Evolutionary conservation across 2,113 vertebrate species (phyloP).

Genomic region (Caranx melampygus): DNA sequence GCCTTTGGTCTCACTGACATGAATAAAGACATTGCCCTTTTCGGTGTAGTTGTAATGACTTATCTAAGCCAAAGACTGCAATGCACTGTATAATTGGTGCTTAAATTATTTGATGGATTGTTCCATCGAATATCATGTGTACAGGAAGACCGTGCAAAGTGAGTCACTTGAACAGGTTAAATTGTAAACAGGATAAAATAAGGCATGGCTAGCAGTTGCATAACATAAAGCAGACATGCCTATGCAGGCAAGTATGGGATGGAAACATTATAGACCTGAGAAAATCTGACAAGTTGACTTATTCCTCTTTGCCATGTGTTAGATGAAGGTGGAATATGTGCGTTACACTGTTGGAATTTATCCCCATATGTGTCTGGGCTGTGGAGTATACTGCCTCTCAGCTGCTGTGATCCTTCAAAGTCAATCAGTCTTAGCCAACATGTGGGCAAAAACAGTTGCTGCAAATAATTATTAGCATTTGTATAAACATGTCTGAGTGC

Average conservation of each 20-base stretch:
- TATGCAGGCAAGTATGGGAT: slow-evolving; percentile 35
- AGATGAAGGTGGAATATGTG: slow-evolving; percentile 72
- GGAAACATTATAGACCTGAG: slow-evolving; percentile 45
- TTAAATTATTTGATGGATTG: slow-evolving; percentile 26
- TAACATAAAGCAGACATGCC: slow-evolving; percentile 51
- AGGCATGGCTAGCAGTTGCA: slow-evolving; percentile 10
- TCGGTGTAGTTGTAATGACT: not conserved
- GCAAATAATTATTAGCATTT: slow-evolving; percentile 47
- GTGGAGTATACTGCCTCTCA: slow-evolving; percentile 24
- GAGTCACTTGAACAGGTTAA: slow-evolving; percentile 9
- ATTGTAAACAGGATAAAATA: slow-evolving; percentile 33
- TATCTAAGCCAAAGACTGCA: slow-evolving; percentile 8
- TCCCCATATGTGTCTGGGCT: slow-evolving; percentile 44
- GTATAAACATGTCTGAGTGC: slow-evolving; percentile 11
- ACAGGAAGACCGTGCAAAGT: not conserved
- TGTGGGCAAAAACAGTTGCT: not conserved
- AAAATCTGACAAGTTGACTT: slow-evolving; percentile 52
- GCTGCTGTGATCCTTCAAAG: slow-evolving; percentile 49
- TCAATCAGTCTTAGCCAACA: not conserved
- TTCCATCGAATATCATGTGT: slow-evolving; percentile 6
- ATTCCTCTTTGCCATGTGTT: slow-evolving; percentile 55
- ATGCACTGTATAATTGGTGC: slow-evolving; percentile 6
- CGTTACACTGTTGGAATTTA: slow-evolving; percentile 63
- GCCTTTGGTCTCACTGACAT: not conserved
- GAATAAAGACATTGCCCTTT: not conserved